Conservation (phyloP, 2,797 vertebrate genomes). For the Lepidocolaptes lacrymiger region DNA sequence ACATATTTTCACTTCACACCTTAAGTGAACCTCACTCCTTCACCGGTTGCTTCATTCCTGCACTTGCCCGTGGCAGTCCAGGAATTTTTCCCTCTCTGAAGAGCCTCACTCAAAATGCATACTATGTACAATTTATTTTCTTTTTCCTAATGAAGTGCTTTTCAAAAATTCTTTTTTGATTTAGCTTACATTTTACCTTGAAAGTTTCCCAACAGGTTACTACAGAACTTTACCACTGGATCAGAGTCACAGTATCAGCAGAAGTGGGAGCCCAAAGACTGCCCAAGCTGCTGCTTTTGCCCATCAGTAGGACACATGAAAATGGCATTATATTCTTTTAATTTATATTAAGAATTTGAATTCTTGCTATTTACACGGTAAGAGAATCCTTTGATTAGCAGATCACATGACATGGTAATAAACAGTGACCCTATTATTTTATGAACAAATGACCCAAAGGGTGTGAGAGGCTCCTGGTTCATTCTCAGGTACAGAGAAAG, state of each 20-base stretch:
- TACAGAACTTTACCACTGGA: not conserved
- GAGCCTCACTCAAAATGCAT: constrained; percentile 10
- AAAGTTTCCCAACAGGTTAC: not conserved
- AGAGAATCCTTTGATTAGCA: not conserved
- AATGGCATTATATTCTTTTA: not conserved
- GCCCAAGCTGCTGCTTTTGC: not conserved
- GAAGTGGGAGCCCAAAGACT: not conserved
- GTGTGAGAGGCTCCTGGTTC: not conserved
- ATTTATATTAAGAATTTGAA: not conserved
- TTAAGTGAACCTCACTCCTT: not conserved
- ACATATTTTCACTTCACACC: not conserved
- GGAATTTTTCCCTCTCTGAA: constrained; percentile 14
- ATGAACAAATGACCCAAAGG: constrained; percentile 21
- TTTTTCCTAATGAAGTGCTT: constrained; percentile 40
- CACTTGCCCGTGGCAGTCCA: not conserved
- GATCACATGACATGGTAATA: not conserved
- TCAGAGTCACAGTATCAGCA: not conserved
- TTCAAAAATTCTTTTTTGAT: not conserved
- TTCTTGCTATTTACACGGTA: not conserved
- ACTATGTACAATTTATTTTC: not conserved
- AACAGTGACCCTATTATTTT: constrained; percentile 22
- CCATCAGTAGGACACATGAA: not conserved
- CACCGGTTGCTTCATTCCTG: not conserved
- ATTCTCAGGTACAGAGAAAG: constrained; percentile 52
- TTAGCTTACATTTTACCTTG: not conserved